A percentile compares a stretch with the other conserved stretches of the same genome.
phyloP scores from a whole-genome alignment of 2,797 vertebrate species.

The Iguana delicatissima region DNA sequence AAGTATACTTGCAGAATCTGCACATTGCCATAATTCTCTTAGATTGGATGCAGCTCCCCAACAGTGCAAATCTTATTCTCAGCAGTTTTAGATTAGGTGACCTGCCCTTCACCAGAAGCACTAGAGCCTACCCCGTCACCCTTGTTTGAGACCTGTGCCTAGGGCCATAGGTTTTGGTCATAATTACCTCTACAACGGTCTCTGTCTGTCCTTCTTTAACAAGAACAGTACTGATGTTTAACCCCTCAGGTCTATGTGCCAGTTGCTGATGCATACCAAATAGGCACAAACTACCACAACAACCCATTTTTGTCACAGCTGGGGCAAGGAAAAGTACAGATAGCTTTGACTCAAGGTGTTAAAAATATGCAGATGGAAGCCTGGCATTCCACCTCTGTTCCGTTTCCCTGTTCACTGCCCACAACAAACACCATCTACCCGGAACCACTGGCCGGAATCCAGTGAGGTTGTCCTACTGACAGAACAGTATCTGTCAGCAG shows the following conservation, averaged over 20 bases:
- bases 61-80: neutral
- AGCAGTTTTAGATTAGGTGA: no score
- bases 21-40: neutral
- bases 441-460: neutral
- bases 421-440: neutral
- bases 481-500: neutral
- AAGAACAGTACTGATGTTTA: neutral
- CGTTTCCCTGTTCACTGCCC: neutral
- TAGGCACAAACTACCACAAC: neutral
- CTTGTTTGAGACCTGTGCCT: neutral
- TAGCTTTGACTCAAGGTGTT: neutral
- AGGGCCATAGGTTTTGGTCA: neutral
- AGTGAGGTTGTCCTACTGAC: neutral
- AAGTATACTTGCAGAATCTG: neutral
- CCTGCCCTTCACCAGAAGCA: neutral
- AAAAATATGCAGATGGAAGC: neutral
- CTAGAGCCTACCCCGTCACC: neutral
- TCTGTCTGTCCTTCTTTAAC: neutral
- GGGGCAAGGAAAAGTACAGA: no score
- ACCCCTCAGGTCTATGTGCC: neutral
- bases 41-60: neutral
- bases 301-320: neutral
- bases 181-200: neutral
- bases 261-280: neutral
- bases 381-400: neutral